Evolutionary conservation across 1,140 invertebrate genomes (phyloP).

Genomic region (Drosophila ambigua): DNA sequence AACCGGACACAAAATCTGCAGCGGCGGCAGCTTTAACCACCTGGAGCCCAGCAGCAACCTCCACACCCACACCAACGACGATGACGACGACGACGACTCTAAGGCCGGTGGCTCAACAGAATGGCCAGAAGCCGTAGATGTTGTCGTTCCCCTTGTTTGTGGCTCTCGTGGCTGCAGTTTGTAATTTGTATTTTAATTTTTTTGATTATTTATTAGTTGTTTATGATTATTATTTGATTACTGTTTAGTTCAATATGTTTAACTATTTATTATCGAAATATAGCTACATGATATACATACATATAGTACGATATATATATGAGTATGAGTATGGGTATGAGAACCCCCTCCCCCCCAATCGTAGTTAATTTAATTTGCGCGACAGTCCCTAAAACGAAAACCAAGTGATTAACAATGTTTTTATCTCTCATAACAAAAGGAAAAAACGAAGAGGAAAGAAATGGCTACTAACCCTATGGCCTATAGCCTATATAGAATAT

Average conservation of each 20-base stretch:
- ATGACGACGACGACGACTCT: not conserved
- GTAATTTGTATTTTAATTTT: slow-evolving; percentile 47
- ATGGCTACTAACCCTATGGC: slow-evolving; percentile 64
- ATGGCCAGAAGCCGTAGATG: slow-evolving; percentile 35
- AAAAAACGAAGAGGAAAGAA: slow-evolving; percentile 1
- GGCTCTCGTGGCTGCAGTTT: slow-evolving; percentile 37
- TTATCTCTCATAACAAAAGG: slow-evolving; percentile 47
- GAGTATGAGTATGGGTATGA: slow-evolving; percentile 27
- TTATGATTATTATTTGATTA: slow-evolving; percentile 75
- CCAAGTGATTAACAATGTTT: slow-evolving; percentile 73
- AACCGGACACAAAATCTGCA: slow-evolving; percentile 60
- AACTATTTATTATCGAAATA: slow-evolving; percentile 79
- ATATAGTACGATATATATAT: slow-evolving; percentile 19
- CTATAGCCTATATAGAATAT: slow-evolving; percentile 72
- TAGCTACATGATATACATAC: slow-evolving; percentile 64
- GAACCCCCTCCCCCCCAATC: slow-evolving; percentile 36
- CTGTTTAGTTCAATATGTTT: slow-evolving; percentile 80
- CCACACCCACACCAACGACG: slow-evolving; percentile 22
- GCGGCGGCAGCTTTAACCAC: slow-evolving; percentile 25
- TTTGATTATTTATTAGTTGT: slow-evolving; percentile 77
- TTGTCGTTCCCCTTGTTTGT: slow-evolving; percentile 6
- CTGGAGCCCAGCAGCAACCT: slow-evolving; percentile 14
- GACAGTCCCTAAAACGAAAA: slow-evolving; percentile 66
- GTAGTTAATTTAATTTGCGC: slow-evolving; percentile 80
- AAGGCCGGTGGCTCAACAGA: slow-evolving; percentile 22